Conservation (phyloP, 2,797 vertebrate species). For the Todus mexicanus region DNA sequence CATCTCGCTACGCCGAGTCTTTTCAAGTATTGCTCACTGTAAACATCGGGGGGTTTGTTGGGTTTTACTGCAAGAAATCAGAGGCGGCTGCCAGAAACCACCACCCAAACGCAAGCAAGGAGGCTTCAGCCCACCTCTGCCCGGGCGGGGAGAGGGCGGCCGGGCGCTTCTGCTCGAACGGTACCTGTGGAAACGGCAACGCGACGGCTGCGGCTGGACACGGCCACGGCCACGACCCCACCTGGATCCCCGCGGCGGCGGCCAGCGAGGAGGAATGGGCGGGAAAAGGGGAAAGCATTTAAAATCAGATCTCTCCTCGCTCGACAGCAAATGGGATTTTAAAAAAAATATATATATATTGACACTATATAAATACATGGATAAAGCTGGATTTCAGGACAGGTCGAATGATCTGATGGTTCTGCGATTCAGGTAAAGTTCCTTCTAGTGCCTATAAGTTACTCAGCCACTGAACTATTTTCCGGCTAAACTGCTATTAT, state of each 20-base stretch:
- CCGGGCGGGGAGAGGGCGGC: background rate
- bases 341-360: constrained; percentile 40
- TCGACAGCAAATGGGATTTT: constrained; percentile 33
- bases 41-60: constrained; percentile 71
- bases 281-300: background rate
- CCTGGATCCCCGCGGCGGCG: background rate
- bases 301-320: constrained; percentile 12
- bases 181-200: background rate
- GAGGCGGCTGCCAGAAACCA: background rate
- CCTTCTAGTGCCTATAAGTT: constrained; percentile 3
- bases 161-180: background rate
- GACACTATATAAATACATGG: constrained; percentile 40
- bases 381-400: constrained; percentile 52
- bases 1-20: background rate
- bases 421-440: background rate
- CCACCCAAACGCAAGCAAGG: background rate
- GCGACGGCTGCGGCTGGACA: accelerated
- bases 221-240: background rate
- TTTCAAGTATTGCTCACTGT: constrained; percentile 88
- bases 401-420: background rate
- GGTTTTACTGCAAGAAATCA: constrained; percentile 22
- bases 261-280: background rate
- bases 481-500: background rate
- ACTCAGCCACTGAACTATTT: background rate
- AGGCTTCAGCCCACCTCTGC: background rate